Base-by-base conservation (phyloP, 2,888 invertebrate species). In the Megamerina dolium region DNA sequence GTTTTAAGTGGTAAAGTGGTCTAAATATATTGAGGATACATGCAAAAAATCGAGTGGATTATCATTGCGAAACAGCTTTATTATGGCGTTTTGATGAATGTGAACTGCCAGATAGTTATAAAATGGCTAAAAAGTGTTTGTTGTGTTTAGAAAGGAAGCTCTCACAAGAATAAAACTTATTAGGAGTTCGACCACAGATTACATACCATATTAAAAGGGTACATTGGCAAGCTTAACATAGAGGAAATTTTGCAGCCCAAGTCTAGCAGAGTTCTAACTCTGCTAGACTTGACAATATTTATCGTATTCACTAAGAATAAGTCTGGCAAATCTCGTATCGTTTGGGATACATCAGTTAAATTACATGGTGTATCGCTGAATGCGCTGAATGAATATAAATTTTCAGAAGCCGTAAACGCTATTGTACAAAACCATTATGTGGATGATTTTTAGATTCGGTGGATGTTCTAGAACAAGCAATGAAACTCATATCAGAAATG, bases 301-400 rank as follows among this genome's bases (percentile, higher is more conserved):
- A 36, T 16, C 36, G 37, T 12, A 36, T 37, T n/a, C n/a, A n/a
- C n/a, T n/a, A n/a, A n/a, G n/a, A n/a, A n/a, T n/a, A n/a, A n/a
- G n/a, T n/a, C n/a, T 6, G 37, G 23, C 12, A 45, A 48, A 39
- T 26, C 33, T 4, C 31, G 44, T 3, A 9, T 48, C 5, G 43
- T 43, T 3, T 48, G 45, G 40, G 40, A 49, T 21, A 44, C 49
- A 1, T 44, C 46, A 9, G 40, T 42, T 2, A 44, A 39, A 41
- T 31, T 39, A 10, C 5, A 44, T 23, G 42, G 42, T 10, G 8
- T 45, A 4, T 43, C 34, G 2, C 17, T 45, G 20, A 48, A 48
- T 29, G 38, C 39, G 30, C 33, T 38, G 30, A 30, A 37, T 1
- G 21, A 34, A 42, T 46, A 41, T 31, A 17, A 20, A 39, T 18